A percentile compares a stretch with the other conserved stretches of the same genome.
These are phyloP conservation scores for Heliconius erato DNA, from an alignment of 2,888 invertebrate species.

Conservation along the genomic window DNA sequence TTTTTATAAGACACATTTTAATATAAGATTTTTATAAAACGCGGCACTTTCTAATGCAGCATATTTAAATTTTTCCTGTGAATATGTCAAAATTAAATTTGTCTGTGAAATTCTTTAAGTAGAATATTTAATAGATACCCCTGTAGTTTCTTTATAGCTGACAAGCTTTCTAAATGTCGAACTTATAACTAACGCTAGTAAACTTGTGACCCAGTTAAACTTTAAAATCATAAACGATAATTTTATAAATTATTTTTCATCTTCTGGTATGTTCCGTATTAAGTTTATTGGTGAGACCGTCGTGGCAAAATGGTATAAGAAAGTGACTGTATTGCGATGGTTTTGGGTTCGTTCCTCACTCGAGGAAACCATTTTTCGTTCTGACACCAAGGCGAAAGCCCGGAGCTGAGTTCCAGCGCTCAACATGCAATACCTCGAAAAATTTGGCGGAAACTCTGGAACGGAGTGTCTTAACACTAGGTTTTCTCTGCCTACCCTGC, in stretches of 20 bases:
- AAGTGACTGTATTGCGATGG: too few species aligned
- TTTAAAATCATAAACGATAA: not conserved
- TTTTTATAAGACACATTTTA: conserved; percentile 23
- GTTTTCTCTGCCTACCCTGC: too few species aligned
- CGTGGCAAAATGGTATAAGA: too few species aligned
- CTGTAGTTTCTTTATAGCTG: not conserved
- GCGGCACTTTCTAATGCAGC: not conserved
- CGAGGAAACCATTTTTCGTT: too few species aligned
- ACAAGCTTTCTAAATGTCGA: not conserved
- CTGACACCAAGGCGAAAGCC: too few species aligned
- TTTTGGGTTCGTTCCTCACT: too few species aligned
- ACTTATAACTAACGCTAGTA: too few species aligned
- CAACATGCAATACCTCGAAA: too few species aligned
- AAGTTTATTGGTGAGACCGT: not conserved
- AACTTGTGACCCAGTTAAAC: not conserved
- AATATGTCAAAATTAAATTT: not conserved
- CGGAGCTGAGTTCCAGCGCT: too few species aligned
- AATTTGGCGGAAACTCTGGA: too few species aligned
- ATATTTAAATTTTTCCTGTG: not conserved
- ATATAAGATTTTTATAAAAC: conserved; percentile 18
- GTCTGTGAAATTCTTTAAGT: not conserved
- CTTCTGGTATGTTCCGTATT: not conserved
- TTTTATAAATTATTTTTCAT: not conserved
- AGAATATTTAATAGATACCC: not conserved
- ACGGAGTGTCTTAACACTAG: too few species aligned